Conservation (phyloP, 2,888 invertebrate genomes). For the Xylophagus ater region DNA sequence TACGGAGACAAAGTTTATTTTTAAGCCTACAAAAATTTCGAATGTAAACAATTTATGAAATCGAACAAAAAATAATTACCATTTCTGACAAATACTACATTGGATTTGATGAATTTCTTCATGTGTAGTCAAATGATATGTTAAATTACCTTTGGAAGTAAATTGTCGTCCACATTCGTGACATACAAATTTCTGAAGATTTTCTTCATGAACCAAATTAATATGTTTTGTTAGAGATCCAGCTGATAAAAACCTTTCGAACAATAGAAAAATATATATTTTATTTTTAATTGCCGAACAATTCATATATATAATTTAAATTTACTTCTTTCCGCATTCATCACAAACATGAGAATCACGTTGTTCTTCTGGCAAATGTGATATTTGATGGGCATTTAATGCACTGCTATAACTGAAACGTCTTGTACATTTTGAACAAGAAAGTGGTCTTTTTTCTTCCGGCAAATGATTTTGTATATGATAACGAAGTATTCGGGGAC, state of each 20-base stretch:
- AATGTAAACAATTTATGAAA: neutral
- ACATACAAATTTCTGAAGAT: constrained; percentile 16
- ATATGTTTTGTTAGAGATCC: constrained; percentile 18
- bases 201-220: constrained; percentile 14
- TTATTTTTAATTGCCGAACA: neutral
- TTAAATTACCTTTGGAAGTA: constrained; percentile 18
- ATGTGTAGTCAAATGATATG: constrained; percentile 21
- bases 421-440: constrained; percentile 20
- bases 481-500: constrained; percentile 20
- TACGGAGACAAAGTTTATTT: constrained; percentile 19
- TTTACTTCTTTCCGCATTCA: constrained; percentile 20
- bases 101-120: constrained; percentile 20
- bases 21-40: constrained; percentile 15
- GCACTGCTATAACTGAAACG: constrained; percentile 20
- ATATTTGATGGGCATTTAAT: constrained; percentile 16
- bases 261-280: neutral
- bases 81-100: constrained; percentile 19
- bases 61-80: constrained; percentile 9
- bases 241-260: constrained; percentile 14
- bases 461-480: constrained; percentile 22
- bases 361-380: constrained; percentile 19
- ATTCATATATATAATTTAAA: neutral
- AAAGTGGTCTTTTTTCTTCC: constrained; percentile 18
- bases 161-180: constrained; percentile 20
- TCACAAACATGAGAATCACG: constrained; percentile 19